Evolutionary conservation across 2,113 vertebrate species (phyloP), one percentile per base, ranked within the genome.

Genomic region (Poeciliopsis occidentalis): DNA sequence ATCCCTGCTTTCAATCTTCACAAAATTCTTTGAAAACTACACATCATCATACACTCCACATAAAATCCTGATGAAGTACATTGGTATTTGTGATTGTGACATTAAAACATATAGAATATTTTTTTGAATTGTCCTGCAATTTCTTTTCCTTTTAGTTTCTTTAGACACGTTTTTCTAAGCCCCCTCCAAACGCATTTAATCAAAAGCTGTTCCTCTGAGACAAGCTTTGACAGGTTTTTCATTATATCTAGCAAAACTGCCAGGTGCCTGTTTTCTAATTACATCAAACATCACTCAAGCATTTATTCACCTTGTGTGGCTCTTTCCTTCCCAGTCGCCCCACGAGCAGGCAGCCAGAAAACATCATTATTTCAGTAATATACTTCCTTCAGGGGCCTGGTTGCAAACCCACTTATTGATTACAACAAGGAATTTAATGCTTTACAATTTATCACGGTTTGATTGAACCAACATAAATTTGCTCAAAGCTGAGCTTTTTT

Each of bases 391-490:
- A 37, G 71, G 61, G 67, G 4, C 44, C 34, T 30, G 22, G 31
- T 60, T 68, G 67, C 57, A 76, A 76, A 78, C 54, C 57, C 77
- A 74, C 72, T 5, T 39, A 82, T 81, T 73, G 75, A 87, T 83
- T 85, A 81, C 47, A 83, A 73, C 69, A 32, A 60, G 47, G 64
- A 54, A 63, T 85, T 80, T 67, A 81, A 85, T 26, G 41, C 41
- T 78, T 60, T n/a, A 41, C 81, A 61, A 69, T 87, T 78, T 37
- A 78, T 87, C 74, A 63, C 61, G 1, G 47, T 73, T 87, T 77
- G 70, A 79, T 64, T 77, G 63, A 34, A 1, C 39, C 39, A 37
- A 73, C 41, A 78, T 67, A 75, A 75, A 84, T 73, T 67, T 71
- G 64, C 69, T 82, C 29, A 27, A 69, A 78, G 63, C 39, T 64